Percentiles rank a stretch among this genome's conserved stretches.
Evolutionary conservation across 1,140 invertebrate species (phyloP).

Genomic region (Pogonomyrmex barbatus): DNA sequence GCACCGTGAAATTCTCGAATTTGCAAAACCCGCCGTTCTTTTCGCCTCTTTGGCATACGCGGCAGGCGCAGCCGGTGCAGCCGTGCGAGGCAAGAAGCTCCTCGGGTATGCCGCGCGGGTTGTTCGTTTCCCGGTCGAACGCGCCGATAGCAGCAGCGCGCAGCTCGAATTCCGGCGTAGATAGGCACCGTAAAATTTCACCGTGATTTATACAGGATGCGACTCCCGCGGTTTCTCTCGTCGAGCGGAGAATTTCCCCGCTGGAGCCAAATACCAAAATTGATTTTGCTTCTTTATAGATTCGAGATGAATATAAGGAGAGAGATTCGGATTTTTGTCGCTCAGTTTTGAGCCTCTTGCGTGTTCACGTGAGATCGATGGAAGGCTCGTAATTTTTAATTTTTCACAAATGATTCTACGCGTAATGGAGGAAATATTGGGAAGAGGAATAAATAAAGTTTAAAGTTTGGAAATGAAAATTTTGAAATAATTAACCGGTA

Average conservation of each 20-base stretch:
- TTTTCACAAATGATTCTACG: background rate
- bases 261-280: background rate
- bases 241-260: background rate
- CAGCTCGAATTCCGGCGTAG: conserved; percentile 42
- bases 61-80: background rate
- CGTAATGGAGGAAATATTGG: too few relatives aligned
- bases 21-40: conserved; percentile 22
- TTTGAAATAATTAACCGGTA: too few relatives aligned
- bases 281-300: background rate
- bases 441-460: too few relatives aligned
- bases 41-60: conserved; percentile 16
- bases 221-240: background rate
- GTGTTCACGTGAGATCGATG: background rate
- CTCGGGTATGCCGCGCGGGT: conserved; percentile 10
- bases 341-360: background rate
- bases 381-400: background rate
- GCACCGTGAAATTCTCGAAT: conserved; percentile 60
- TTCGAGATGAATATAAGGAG: background rate
- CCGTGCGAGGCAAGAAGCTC: conserved; percentile 25
- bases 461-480: too few relatives aligned
- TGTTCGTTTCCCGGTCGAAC: conserved; percentile 30
- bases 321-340: background rate
- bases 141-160: background rate
- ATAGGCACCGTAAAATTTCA: conserved; percentile 18
- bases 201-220: conserved; percentile 13